phyloP scores from a whole-genome alignment of 2,797 vertebrate species.

The Myotis pilosus region DNA sequence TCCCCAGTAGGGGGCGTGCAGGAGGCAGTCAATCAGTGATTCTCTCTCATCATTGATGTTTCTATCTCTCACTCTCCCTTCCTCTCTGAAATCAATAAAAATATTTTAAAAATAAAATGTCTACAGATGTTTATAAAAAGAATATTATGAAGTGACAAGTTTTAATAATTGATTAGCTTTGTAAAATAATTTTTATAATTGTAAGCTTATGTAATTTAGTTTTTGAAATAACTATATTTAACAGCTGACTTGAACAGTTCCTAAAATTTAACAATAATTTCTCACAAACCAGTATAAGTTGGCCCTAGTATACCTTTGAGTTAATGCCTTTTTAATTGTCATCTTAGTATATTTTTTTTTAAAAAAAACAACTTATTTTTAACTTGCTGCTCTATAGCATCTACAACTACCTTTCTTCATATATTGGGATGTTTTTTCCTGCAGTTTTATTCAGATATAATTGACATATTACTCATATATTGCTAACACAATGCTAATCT shows the following conservation, averaged over 20 bases:
- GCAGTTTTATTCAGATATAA: not conserved
- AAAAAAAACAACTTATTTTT: not conserved
- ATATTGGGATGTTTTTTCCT: not conserved
- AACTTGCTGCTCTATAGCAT: not conserved
- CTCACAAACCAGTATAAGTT: not conserved
- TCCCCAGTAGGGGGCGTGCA: no score
- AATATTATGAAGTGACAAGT: not conserved
- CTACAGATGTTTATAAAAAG: no score
- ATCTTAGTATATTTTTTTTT: not conserved
- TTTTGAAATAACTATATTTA: not conserved
- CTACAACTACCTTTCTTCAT: not conserved
- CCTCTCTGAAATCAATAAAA: no score
- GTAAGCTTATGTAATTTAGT: not conserved
- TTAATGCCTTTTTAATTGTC: not conserved
- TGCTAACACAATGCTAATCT: not conserved
- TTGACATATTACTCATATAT: not conserved
- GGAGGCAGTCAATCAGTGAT: no score
- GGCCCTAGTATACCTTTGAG: not conserved
- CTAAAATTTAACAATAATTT: not conserved
- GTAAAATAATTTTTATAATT: not conserved
- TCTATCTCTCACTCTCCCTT: no score
- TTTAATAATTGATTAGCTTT: not conserved
- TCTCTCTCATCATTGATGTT: no score
- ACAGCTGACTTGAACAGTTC: not conserved
- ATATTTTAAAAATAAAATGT: no score